phyloP scores from a whole-genome alignment of 2,888 invertebrate genomes.

The Megalurothrips usitatus region DNA sequence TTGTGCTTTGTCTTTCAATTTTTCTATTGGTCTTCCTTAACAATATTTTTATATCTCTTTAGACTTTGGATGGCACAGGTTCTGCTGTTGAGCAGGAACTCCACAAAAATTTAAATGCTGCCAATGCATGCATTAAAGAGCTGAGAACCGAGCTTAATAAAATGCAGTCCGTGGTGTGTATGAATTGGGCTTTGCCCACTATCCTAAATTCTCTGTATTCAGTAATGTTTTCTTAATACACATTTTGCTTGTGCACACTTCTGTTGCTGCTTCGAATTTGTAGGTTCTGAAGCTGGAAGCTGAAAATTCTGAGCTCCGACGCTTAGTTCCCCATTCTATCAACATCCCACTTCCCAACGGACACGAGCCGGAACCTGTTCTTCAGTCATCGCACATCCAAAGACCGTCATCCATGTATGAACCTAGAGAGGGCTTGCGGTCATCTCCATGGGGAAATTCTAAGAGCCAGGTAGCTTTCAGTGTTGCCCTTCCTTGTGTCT shows the following conservation, averaged over 20 bases:
- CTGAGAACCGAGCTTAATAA: not conserved
- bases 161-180: not conserved
- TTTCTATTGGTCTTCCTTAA: too few species aligned
- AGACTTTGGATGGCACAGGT: not conserved
- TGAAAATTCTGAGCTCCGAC: not conserved
- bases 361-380: not conserved
- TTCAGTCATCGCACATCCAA: slow-evolving; percentile 46
- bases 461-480: not conserved
- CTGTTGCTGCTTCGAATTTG: not conserved
- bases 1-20: not conserved
- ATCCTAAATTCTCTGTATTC: too few species aligned
- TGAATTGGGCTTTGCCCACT: too few species aligned
- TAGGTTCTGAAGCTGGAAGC: not conserved
- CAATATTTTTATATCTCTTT: not conserved
- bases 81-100: not conserved
- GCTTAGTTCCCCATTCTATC: not conserved
- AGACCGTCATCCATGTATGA: slow-evolving; percentile 87
- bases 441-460: not conserved
- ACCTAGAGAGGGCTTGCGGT: slow-evolving; percentile 60
- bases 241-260: too few species aligned
- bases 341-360: slow-evolving; percentile 32
- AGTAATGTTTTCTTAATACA: too few species aligned
- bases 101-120: not conserved
- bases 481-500: too few species aligned
- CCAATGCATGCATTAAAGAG: not conserved